Evolutionary conservation across 2,888 invertebrate genomes (phyloP).

Genomic region (Apamea sordens): DNA sequence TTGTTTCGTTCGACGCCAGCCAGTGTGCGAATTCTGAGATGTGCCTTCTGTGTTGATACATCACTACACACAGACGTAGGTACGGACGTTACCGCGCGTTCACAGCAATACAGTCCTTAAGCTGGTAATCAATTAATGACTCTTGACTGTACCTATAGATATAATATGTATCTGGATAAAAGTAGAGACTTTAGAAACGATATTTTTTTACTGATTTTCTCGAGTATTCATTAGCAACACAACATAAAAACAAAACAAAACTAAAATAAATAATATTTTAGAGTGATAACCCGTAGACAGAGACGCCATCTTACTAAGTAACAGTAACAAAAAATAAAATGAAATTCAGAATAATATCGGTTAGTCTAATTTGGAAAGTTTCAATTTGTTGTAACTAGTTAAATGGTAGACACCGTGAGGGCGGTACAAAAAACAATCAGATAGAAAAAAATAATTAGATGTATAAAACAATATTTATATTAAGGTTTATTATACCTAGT

Average conservation of each 20-base stretch:
- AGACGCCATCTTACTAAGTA: not conserved
- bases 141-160: no score
- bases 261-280: not conserved
- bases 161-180: not conserved
- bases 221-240: no score
- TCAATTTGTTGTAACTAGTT: conserved; percentile 2
- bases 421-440: not conserved
- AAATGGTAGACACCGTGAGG: not conserved
- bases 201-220: not conserved
- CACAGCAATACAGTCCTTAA: no score
- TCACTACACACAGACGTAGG: no score
- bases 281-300: not conserved
- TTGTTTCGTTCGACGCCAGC: no score
- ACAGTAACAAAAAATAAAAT: not conserved
- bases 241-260: not conserved
- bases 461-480: not conserved
- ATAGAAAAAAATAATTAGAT: not conserved
- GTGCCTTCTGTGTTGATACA: no score
- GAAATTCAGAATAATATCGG: not conserved
- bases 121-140: no score
- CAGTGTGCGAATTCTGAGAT: no score
- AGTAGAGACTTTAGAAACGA: not conserved
- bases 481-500: no score
- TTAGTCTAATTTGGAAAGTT: conserved; percentile 2
- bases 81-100: no score